Evolutionary conservation across 2,888 invertebrate species (phyloP).

Genomic region (Drosophila dives): DNA sequence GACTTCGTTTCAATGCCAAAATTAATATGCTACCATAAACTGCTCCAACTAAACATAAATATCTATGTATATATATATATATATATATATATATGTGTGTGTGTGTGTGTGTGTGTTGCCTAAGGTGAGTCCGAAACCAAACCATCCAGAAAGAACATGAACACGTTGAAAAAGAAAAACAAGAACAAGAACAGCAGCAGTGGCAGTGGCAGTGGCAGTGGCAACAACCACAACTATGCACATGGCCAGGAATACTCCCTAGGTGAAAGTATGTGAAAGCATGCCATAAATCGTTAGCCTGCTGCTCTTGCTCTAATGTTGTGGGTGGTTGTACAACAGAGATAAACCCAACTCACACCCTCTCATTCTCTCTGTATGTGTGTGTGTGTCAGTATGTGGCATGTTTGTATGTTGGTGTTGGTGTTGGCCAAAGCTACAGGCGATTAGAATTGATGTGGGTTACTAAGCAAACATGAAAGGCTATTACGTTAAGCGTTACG

Average conservation of each 20-base stretch:
- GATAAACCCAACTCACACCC: slow-evolving; percentile 23
- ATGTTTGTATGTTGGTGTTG: slow-evolving; percentile 26
- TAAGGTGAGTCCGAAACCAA: slow-evolving; percentile 4
- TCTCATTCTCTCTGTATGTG: neutral
- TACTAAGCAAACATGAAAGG: slow-evolving; percentile 81
- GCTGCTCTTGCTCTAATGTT: slow-evolving; percentile 56
- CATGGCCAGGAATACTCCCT: slow-evolving; percentile 75
- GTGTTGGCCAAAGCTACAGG: slow-evolving; percentile 60
- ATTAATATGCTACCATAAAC: slow-evolving; percentile 76
- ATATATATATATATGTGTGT: neutral
- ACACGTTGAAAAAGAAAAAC: slow-evolving; percentile 13
- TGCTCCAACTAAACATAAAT: slow-evolving; percentile 11
- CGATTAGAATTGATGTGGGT: slow-evolving; percentile 81
- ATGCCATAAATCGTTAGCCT: slow-evolving; percentile 77
- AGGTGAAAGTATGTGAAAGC: slow-evolving; percentile 80
- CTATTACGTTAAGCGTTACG: slow-evolving; percentile 79
- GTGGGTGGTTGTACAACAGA: slow-evolving; percentile 46
- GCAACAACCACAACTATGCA: slow-evolving; percentile 67
- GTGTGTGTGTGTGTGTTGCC: slow-evolving; percentile 2
- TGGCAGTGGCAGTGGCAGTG: slow-evolving; percentile 8
- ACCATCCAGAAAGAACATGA: slow-evolving; percentile 33
- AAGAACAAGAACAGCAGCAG: slow-evolving; percentile 16
- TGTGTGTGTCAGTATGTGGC: slow-evolving; percentile 12
- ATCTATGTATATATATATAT: neutral
- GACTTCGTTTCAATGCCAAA: slow-evolving; percentile 70